phyloP scores from a whole-genome alignment of 2,888 invertebrate genomes.

The Amaurobius ferox region DNA sequence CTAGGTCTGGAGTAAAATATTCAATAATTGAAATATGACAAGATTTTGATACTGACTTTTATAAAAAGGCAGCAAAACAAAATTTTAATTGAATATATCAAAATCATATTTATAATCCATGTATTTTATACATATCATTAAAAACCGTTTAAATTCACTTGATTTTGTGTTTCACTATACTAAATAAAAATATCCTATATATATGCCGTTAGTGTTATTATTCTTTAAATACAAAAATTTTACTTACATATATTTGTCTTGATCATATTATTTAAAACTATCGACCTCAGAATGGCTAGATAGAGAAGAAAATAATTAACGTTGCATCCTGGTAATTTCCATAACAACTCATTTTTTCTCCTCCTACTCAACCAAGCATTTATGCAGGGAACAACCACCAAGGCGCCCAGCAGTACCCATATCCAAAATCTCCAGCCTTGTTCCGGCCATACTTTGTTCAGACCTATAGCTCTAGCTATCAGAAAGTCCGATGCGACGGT shows the following conservation, averaged over 20 bases:
- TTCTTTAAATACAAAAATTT: too few species aligned
- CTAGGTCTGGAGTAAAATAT: too few species aligned
- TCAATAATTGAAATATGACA: too few species aligned
- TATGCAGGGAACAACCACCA: slow-evolving; percentile 4
- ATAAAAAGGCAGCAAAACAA: too few species aligned
- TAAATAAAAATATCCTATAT: too few species aligned
- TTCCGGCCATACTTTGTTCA: slow-evolving; percentile 5
- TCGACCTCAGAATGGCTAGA: slow-evolving; percentile 35
- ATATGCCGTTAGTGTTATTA: too few species aligned
- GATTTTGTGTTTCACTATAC: too few species aligned
- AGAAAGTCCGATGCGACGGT: slow-evolving; percentile 25
- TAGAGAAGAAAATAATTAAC: slow-evolving; percentile 53
- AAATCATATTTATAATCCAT: too few species aligned
- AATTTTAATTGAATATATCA: too few species aligned
- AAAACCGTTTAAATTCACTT: too few species aligned
- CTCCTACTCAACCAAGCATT: background rate
- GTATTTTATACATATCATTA: too few species aligned
- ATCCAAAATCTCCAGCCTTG: slow-evolving; percentile 33
- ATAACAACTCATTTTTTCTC: slow-evolving; percentile 36
- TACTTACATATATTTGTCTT: slow-evolving; percentile 67
- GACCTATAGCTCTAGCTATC: slow-evolving; percentile 11
- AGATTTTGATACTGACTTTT: too few species aligned
- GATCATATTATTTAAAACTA: slow-evolving; percentile 51
- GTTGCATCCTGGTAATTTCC: slow-evolving; percentile 64
- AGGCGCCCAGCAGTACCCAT: background rate